Conservation (phyloP, 2,888 invertebrate species). For the Yponomeuta sedellus region DNA sequence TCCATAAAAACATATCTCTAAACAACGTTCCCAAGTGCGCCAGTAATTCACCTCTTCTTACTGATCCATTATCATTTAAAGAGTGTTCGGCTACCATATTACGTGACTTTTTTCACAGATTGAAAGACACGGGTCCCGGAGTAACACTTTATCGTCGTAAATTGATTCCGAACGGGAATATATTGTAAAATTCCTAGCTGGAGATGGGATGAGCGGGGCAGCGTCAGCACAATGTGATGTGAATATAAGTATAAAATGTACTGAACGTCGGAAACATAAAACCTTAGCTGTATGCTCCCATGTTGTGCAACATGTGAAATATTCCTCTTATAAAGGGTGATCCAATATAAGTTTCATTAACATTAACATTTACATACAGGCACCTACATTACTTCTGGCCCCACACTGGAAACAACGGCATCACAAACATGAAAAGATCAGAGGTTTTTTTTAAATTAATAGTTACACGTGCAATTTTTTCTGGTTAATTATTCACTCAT, state of each 20-base stretch:
- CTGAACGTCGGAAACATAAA: neutral
- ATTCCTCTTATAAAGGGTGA: neutral
- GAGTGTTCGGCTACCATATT: conserved; percentile 46
- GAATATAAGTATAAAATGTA: conserved; percentile 2
- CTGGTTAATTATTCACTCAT: too few relatives aligned
- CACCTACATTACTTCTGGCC: too few relatives aligned
- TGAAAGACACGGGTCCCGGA: conserved; percentile 37
- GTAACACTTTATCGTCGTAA: conserved; percentile 55
- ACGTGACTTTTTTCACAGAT: conserved; percentile 62
- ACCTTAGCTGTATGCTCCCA: neutral
- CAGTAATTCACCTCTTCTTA: conserved; percentile 36
- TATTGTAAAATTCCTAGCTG: conserved; percentile 57
- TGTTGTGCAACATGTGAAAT: neutral
- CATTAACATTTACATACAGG: too few relatives aligned
- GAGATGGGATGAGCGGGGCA: conserved; percentile 31
- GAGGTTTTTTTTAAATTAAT: too few relatives aligned
- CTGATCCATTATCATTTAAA: conserved; percentile 41
- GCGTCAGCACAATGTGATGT: conserved; percentile 28
- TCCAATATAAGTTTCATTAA: too few relatives aligned
- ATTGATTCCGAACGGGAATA: conserved; percentile 61
- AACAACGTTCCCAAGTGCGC: conserved; percentile 10
- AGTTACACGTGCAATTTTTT: too few relatives aligned
- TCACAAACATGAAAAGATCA: too few relatives aligned
- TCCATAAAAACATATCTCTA: neutral
- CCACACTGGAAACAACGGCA: too few relatives aligned